Evolutionary conservation across 2,797 vertebrate genomes (phyloP).

Genomic region (Streptopelia turtur): DNA sequence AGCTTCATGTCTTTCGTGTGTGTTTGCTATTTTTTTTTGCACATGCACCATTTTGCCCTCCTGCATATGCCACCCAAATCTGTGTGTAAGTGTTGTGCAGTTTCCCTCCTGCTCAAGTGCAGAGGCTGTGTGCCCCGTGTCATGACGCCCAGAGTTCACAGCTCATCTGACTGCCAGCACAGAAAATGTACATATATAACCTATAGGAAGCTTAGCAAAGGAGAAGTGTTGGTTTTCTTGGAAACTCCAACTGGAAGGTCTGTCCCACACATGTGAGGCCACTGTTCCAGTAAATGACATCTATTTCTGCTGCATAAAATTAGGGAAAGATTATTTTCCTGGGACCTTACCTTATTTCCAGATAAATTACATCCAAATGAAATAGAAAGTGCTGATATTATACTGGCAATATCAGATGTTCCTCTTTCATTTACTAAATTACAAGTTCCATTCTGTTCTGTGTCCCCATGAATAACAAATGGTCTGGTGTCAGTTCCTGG

Average conservation of each 20-base stretch:
- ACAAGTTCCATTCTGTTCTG: neutral
- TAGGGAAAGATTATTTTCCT: conserved; percentile 20
- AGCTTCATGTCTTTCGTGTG: neutral
- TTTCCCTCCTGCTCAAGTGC: neutral
- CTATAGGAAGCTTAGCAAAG: neutral
- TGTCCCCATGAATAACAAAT: conserved; percentile 4
- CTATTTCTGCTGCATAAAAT: conserved; percentile 9
- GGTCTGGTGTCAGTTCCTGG: neutral
- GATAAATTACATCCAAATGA: conserved; percentile 38
- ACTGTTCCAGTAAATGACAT: neutral
- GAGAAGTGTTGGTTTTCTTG: neutral
- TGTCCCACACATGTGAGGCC: neutral
- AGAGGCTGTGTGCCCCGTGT: neutral
- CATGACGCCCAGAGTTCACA: neutral
- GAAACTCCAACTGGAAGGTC: neutral
- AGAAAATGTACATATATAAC: neutral
- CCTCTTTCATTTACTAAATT: neutral
- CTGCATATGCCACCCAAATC: neutral
- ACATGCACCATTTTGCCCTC: neutral
- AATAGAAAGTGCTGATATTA: neutral
- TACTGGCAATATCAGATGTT: neutral
- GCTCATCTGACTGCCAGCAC: neutral
- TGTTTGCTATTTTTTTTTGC: neutral
- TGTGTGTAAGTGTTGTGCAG: neutral
- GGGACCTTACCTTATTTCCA: neutral